phyloP scores from a whole-genome alignment of 2,888 invertebrate genomes.

The Zele albiditarsus region DNA sequence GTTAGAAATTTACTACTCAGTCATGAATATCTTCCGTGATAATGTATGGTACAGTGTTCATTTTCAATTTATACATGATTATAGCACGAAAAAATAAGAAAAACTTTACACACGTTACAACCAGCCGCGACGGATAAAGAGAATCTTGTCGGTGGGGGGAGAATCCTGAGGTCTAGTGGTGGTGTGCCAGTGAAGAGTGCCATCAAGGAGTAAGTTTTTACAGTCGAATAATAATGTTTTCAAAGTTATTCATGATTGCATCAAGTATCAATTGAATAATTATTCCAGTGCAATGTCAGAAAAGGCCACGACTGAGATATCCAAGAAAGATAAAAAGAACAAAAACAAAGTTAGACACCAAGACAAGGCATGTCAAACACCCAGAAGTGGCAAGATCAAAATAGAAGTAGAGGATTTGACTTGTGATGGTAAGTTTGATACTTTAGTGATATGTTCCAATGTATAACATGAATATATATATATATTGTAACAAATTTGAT shows the following conservation, averaged over 20 bases:
- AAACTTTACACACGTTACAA: conserved; percentile 84
- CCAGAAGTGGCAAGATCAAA: conserved; percentile 73
- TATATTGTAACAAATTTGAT: neutral
- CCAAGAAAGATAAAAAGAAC: conserved; percentile 41
- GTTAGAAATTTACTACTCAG: conserved; percentile 58
- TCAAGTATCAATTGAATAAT: neutral
- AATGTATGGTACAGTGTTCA: neutral
- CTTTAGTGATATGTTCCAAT: conserved; percentile 11
- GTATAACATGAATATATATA: neutral
- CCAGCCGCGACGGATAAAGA: conserved; percentile 83
- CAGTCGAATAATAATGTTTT: neutral
- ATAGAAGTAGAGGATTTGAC: conserved; percentile 82
- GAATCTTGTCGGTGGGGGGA: conserved; percentile 81
- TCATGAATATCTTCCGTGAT: conserved; percentile 18
- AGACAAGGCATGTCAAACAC: conserved; percentile 78
- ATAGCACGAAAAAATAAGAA: conserved; percentile 71
- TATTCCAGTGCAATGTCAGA: conserved; percentile 53
- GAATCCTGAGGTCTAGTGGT: conserved; percentile 67
- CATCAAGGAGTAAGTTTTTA: conserved; percentile 54
- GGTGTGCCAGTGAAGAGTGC: conserved; percentile 51
- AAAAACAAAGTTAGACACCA: conserved; percentile 65
- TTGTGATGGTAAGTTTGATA: conserved; percentile 73
- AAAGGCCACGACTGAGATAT: conserved; percentile 42
- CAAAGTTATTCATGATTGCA: conserved; percentile 33
- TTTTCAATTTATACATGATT: conserved; percentile 17